These are phyloP conservation scores for Nomada flava DNA, from an alignment of 2,888 invertebrate species.

Conservation along the genomic window DNA sequence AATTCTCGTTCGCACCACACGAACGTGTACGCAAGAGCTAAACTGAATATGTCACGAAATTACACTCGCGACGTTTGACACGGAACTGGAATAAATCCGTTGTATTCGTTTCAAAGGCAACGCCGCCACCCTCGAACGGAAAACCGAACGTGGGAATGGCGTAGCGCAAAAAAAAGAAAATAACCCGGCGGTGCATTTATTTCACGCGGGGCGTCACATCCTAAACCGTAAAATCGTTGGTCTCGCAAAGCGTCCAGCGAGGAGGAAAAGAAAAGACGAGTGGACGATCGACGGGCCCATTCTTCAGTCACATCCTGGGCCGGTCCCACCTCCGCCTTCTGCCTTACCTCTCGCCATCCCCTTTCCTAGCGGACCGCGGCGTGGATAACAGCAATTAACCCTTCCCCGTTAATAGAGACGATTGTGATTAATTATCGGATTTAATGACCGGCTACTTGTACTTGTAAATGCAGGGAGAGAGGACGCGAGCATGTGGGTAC, in stretches of 20 bases:
- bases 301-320: constrained; percentile 78
- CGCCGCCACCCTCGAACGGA: not conserved
- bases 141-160: constrained; percentile 23
- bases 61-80: too few relatives aligned
- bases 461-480: constrained; percentile 80
- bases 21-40: too few relatives aligned
- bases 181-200: not conserved
- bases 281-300: constrained; percentile 71
- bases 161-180: constrained; percentile 3
- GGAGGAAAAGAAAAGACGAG: constrained; percentile 50
- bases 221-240: constrained; percentile 67
- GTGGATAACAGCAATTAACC: constrained; percentile 83
- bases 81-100: too few relatives aligned
- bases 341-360: constrained; percentile 42
- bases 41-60: too few relatives aligned
- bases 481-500: constrained; percentile 74
- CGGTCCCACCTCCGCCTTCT: constrained; percentile 65
- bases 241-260: constrained; percentile 70
- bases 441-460: constrained; percentile 81
- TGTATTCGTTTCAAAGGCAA: too few relatives aligned
- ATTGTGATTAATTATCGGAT: constrained; percentile 84
- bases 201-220: constrained; percentile 27
- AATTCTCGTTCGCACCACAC: too few relatives aligned
- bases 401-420: constrained; percentile 82
- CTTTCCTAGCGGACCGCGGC: constrained; percentile 71